Evolutionary conservation across 2,797 vertebrate genomes (phyloP).

Genomic region (Gouania willdenowi): DNA sequence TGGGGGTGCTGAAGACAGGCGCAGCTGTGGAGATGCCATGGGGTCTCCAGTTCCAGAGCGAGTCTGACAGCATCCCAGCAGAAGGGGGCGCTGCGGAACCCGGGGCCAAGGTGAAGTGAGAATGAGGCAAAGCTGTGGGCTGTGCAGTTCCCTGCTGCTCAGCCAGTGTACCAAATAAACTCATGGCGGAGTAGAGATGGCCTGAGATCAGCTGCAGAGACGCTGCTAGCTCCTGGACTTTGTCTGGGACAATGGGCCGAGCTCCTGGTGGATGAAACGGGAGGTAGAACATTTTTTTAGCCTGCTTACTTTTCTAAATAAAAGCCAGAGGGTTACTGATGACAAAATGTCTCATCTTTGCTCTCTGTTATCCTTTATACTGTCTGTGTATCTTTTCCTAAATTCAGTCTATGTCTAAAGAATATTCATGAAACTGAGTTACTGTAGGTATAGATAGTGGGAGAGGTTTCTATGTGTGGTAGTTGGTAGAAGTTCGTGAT

Average conservation of each 20-base stretch:
- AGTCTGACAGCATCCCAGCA: conserved; percentile 16
- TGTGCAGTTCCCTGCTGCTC: conserved; percentile 26
- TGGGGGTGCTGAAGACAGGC: conserved; percentile 22
- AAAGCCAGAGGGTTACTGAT: too few species aligned
- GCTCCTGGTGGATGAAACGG: not conserved
- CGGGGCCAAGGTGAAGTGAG: conserved; percentile 3
- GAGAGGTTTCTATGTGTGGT: too few species aligned
- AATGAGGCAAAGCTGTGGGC: conserved; percentile 14
- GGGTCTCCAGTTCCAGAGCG: conserved; percentile 59
- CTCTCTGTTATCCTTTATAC: too few species aligned
- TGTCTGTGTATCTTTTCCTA: too few species aligned
- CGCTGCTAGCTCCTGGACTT: conserved; percentile 78
- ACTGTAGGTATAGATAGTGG: too few species aligned
- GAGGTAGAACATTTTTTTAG: too few species aligned
- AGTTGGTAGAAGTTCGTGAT: conserved; percentile 34
- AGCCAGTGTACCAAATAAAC: conserved; percentile 70
- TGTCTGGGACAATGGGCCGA: conserved; percentile 58
- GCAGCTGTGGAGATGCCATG: conserved; percentile 42
- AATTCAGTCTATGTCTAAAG: too few species aligned
- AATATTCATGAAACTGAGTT: too few species aligned
- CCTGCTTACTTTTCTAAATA: too few species aligned
- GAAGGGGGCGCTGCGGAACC: conserved; percentile 4
- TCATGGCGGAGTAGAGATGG: conserved; percentile 81
- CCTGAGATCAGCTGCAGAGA: conserved; percentile 83
- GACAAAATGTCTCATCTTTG: too few species aligned